phyloP scores from a whole-genome alignment of 2,113 vertebrate genomes.

The Ciconia maguari region DNA sequence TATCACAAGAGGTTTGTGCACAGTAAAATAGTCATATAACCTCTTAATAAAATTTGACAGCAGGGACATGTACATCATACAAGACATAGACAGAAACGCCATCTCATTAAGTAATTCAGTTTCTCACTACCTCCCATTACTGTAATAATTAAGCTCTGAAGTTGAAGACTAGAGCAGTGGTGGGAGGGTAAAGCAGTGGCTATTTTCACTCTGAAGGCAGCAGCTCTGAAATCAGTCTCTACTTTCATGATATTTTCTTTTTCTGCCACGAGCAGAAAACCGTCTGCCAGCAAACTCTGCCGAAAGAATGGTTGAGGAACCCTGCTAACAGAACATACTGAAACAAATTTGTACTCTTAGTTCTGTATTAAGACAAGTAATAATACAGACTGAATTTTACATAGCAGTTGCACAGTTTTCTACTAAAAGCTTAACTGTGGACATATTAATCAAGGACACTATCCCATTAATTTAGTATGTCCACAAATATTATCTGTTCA shows the following conservation, averaged over 20 bases:
- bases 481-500: not conserved
- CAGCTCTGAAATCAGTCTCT: not conserved
- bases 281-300: not conserved
- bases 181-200: not conserved
- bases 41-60: not conserved
- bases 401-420: not conserved
- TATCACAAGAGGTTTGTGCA: not conserved
- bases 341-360: not conserved
- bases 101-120: not conserved
- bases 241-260: not conserved
- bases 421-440: not conserved
- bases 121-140: not conserved
- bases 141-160: not conserved
- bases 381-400: not conserved
- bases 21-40: not conserved
- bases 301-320: not conserved
- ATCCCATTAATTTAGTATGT: not conserved
- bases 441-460: not conserved
- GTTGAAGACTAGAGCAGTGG: not conserved
- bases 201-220: not conserved
- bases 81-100: not conserved
- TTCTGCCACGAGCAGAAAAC: not conserved
- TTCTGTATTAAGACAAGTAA: not conserved
- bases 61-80: not conserved
- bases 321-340: not conserved